Percentiles rank a stretch among this genome's conserved stretches.
phyloP scores from a whole-genome alignment of 2,797 vertebrate genomes.

The Botia almorhae region DNA sequence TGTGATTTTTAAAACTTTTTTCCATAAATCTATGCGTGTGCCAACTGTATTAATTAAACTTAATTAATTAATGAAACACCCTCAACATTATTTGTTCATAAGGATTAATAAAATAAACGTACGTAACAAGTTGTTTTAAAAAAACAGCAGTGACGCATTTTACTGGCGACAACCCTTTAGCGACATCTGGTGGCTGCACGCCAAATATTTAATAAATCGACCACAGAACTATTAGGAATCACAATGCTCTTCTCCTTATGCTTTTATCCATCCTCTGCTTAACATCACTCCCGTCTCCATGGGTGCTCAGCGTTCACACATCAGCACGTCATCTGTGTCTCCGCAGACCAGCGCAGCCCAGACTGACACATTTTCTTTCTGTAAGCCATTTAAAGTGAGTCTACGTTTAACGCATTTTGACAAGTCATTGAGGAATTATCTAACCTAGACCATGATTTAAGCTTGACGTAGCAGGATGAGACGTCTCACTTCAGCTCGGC shows the following conservation, averaged over 20 bases:
- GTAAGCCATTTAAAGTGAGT: constrained; percentile 22
- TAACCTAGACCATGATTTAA: constrained; percentile 15
- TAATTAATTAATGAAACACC: no score
- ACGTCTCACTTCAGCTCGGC: constrained; percentile 19
- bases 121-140: no score
- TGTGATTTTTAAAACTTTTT: no score
- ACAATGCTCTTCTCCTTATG: neutral
- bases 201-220: neutral
- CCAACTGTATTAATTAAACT: no score
- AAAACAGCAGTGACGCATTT: no score
- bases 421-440: constrained; percentile 15
- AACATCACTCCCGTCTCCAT: neutral
- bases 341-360: constrained; percentile 25
- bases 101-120: no score
- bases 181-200: constrained; percentile 24
- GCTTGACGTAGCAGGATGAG: constrained; percentile 1
- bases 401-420: constrained; percentile 15
- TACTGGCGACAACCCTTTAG: neutral
- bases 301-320: constrained; percentile 1
- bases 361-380: constrained; percentile 32
- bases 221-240: neutral
- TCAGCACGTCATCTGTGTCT: neutral
- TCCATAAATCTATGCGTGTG: no score
- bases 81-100: no score
- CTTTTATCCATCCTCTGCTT: no score